phyloP scores from a whole-genome alignment of 2,888 invertebrate species.

The Orthosia cruda region DNA sequence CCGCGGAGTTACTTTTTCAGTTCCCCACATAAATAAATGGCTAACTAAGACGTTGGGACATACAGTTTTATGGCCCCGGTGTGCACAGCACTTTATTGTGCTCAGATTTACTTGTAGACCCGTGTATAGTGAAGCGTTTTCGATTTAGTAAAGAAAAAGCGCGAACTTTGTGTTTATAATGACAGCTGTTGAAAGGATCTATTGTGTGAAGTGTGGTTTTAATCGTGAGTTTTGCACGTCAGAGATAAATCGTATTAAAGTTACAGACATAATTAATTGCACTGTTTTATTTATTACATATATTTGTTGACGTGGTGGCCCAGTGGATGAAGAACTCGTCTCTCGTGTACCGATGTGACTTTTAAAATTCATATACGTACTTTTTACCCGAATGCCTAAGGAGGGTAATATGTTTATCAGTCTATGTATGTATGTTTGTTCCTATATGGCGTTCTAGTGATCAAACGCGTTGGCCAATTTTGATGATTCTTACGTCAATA shows the following conservation, averaged over 20 bases:
- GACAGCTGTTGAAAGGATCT: conserved; percentile 50
- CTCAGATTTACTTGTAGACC: conserved; percentile 75
- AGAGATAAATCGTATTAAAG: conserved; percentile 23
- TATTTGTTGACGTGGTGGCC: no score
- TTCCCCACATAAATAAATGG: conserved; percentile 77
- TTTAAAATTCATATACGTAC: no score
- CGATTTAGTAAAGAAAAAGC: conserved; percentile 64
- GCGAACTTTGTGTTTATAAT: conserved; percentile 54
- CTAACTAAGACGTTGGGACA: conserved; percentile 81
- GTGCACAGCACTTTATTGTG: conserved; percentile 77
- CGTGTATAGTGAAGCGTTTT: conserved; percentile 64
- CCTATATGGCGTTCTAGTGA: no score
- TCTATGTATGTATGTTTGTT: no score
- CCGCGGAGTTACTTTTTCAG: conserved; percentile 75
- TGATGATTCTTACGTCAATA: no score
- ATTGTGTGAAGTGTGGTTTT: conserved; percentile 49
- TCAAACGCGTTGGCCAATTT: no score
- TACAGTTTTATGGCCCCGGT: conserved; percentile 78
- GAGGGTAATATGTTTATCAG: no score
- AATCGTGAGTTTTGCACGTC: conserved; percentile 27
- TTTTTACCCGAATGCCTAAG: background rate
- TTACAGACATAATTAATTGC: conserved; percentile 6
- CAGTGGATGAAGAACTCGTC: no score
- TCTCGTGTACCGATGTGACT: no score
- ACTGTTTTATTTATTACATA: background rate